Base-by-base conservation (phyloP, 2,888 invertebrate species). In the Brassicogethes aeneus region DNA sequence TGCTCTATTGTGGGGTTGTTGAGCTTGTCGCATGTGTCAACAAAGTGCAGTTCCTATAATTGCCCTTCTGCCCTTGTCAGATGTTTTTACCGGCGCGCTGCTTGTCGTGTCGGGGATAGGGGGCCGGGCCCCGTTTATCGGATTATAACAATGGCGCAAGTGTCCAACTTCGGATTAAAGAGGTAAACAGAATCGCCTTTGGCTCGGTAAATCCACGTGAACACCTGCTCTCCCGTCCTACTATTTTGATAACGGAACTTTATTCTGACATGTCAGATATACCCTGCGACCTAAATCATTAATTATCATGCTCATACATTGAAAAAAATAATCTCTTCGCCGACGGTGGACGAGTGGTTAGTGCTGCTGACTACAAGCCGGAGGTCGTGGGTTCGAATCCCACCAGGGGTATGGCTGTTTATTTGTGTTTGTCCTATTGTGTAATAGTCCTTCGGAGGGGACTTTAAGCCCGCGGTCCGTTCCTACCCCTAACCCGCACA, bases 61-160 rank as follows among this genome's bases (percentile, higher is more conserved):
- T 23, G 23, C 23, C 23, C 23, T 23, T 10, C 5, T 23, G 23
- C 23, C 23, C 23, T 23, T 23, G 23, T 23, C 23, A 23, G 23
- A 7, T 23, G 23, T 23, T 23, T 23, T 23, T 23, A 23, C 23
- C n/a, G 23, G 23, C 5, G 23, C 5, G 23, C 23, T 10, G n/a
- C n/a, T n/a, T n/a, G n/a, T n/a, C n/a, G n/a, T n/a, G n/a, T n/a
- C n/a, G n/a, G n/a, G n/a, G 5, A 23, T 23, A 23, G 23, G 23
- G 23, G 34, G 31, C 39, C 23, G 35, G 34, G 34, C 38, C 37
- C 37, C 38, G 43, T 51, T 52, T 49, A 51, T 51, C 49, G 48
- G 50, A 51, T 52, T 51, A 52, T 40, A 39, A 46, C 40, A 42
- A 43, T 42, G 44, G 46, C 48, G 47, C 44, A 41, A 49, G 43